Percentiles rank a stretch among this genome's conserved stretches.
phyloP scores from a whole-genome alignment of 2,113 vertebrate genomes.

The Diphyllodes magnificus region DNA sequence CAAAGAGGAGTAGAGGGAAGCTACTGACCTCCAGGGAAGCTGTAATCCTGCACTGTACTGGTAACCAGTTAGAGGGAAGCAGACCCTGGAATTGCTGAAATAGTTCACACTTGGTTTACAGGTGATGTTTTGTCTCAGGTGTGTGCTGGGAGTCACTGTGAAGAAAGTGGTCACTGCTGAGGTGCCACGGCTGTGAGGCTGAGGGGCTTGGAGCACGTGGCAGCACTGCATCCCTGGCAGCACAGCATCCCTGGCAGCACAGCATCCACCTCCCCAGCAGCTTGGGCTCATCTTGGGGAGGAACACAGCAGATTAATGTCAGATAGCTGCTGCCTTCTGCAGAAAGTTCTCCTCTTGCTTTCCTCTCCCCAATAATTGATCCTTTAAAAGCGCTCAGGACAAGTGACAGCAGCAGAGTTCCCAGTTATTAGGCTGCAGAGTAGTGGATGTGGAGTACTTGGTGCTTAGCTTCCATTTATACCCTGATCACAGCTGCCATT shows the following conservation, averaged over 20 bases:
- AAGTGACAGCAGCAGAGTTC: not conserved
- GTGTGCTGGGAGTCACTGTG: accelerated
- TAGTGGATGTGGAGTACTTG: not conserved
- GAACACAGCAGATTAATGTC: not conserved
- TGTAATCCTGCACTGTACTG: not conserved
- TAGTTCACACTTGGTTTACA: not conserved
- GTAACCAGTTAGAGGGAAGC: not conserved
- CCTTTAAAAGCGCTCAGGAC: not conserved
- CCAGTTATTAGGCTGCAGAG: not conserved
- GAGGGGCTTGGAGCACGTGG: accelerated
- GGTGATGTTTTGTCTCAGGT: not conserved
- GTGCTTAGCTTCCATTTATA: not conserved
- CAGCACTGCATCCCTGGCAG: not conserved
- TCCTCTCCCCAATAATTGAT: not conserved
- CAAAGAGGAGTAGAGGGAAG: not conserved
- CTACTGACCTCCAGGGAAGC: not conserved
- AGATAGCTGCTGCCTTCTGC: not conserved
- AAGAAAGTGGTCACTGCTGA: not conserved
- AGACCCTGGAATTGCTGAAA: not conserved
- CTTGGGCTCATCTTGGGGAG: not conserved
- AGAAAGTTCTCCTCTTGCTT: not conserved
- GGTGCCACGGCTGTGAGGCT: accelerated
- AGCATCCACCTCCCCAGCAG: accelerated
- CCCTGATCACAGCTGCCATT: not conserved
- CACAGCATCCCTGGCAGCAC: not conserved